These are phyloP conservation scores for Clavelina lepadiformis DNA, from an alignment of 23 tunicate genomes.

Conservation along the genomic window DNA sequence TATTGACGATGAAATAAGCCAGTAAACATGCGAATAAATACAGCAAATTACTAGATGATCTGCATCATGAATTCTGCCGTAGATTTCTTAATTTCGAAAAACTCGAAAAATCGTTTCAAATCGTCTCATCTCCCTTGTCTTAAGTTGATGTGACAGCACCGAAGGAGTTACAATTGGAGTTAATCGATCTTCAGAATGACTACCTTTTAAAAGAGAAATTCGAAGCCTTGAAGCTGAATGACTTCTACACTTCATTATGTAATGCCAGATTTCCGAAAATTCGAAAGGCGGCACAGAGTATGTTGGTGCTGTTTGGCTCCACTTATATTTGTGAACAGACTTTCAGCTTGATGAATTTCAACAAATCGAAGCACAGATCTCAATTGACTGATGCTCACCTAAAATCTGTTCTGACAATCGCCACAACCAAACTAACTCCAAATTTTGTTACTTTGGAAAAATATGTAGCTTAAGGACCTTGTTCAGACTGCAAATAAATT, in stretches of 20 bases:
- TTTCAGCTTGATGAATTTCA: constrained; percentile 21
- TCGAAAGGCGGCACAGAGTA: constrained; percentile 17
- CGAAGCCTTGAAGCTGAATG: constrained; percentile 26
- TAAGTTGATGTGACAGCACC: constrained; percentile 19
- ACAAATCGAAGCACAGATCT: constrained; percentile 15
- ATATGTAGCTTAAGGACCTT: no score
- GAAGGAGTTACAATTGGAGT: constrained; percentile 12
- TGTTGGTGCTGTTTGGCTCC: constrained; percentile 24
- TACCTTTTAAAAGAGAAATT: constrained; percentile 24
- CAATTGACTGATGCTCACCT: constrained; percentile 22
- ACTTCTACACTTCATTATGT: constrained; percentile 3
- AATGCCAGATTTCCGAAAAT: constrained; percentile 17
- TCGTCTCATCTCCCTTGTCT: constrained; percentile 14
- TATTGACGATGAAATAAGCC: constrained; percentile 25
- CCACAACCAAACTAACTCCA: no score
- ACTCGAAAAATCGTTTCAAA: constrained; percentile 13
- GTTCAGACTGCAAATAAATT: no score
- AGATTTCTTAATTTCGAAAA: constrained; percentile 23
- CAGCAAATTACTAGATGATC: constrained; percentile 24
- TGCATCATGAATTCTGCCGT: constrained; percentile 27
- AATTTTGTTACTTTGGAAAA: no score
- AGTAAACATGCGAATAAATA: no score
- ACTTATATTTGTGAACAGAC: constrained; percentile 13
- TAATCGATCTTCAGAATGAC: constrained; percentile 28
- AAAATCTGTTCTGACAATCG: constrained; percentile 12